Percentiles rank a stretch among this genome's conserved stretches.
Evolutionary conservation across 2,888 invertebrate species (phyloP).

Genomic region (Meghimatium bilineatum): DNA sequence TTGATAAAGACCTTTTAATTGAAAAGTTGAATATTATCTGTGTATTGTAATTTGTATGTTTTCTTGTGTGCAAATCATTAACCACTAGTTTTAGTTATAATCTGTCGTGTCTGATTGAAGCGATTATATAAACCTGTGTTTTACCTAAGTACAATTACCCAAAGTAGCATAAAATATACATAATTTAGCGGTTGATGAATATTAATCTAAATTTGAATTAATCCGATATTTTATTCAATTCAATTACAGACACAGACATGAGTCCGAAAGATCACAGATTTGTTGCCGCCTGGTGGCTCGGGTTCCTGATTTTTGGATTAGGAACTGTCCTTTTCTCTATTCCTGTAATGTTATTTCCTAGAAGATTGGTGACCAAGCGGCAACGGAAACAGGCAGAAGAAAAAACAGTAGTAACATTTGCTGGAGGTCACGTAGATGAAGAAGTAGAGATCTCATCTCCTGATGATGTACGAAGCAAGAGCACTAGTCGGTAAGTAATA

Average conservation of each 20-base stretch:
- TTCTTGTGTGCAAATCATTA: too few relatives aligned
- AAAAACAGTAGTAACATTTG: slow-evolving; percentile 14
- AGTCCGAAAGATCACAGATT: slow-evolving; percentile 3
- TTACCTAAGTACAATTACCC: too few relatives aligned
- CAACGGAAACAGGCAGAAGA: slow-evolving; percentile 1
- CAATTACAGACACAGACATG: background rate
- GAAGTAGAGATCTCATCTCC: background rate
- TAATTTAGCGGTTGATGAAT: too few relatives aligned
- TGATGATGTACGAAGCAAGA: background rate
- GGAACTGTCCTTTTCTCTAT: slow-evolving; percentile 20
- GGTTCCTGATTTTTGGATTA: slow-evolving; percentile 25
- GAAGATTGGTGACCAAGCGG: background rate
- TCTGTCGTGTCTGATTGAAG: too few relatives aligned
- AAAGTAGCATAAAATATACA: too few relatives aligned
- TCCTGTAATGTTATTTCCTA: slow-evolving; percentile 28
- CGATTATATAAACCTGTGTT: too few relatives aligned
- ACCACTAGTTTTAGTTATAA: too few relatives aligned
- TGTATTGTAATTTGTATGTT: too few relatives aligned
- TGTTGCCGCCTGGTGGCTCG: slow-evolving; percentile 40
- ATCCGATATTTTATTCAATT: background rate
- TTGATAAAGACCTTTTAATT: too few relatives aligned
- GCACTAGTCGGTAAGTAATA: background rate
- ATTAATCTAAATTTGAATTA: too few relatives aligned
- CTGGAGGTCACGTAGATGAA: slow-evolving; percentile 2
- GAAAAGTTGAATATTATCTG: too few relatives aligned